phyloP scores from a whole-genome alignment of 37 sponge, comb jelly and placozoan species.

The Spongilla lacustris region DNA sequence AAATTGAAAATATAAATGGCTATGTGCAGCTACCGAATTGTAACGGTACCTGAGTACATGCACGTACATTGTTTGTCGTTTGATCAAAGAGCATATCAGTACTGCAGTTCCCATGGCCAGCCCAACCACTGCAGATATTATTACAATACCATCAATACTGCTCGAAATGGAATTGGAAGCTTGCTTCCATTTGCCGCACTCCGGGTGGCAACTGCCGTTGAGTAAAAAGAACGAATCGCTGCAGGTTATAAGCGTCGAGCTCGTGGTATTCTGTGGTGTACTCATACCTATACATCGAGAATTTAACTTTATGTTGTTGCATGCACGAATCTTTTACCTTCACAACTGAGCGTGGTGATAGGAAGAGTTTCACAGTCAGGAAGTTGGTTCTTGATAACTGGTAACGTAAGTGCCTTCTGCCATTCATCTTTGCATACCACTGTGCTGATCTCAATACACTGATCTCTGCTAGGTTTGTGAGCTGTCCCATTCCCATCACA shows the following conservation, averaged over 20 bases:
- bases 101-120: conserved; percentile 5
- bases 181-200: not conserved
- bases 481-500: not conserved
- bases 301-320: not conserved
- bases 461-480: not conserved
- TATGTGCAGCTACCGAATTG: too few species aligned
- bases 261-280: not conserved
- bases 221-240: not conserved
- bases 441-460: not conserved
- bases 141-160: conserved; percentile 2
- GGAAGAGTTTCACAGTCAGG: not conserved
- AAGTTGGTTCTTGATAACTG: not conserved
- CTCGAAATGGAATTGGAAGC: not conserved
- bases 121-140: conserved; percentile 18
- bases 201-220: not conserved
- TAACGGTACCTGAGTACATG: not conserved
- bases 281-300: not conserved
- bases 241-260: not conserved
- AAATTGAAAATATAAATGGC: too few species aligned
- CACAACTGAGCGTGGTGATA: not conserved
- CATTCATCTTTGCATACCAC: not conserved
- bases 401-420: not conserved
- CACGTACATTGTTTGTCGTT: conserved; percentile 29
- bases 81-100: conserved; percentile 16
- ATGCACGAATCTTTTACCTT: not conserved